Evolutionary conservation across 1,140 invertebrate species (phyloP).

Genomic region (Dryas iulia): DNA sequence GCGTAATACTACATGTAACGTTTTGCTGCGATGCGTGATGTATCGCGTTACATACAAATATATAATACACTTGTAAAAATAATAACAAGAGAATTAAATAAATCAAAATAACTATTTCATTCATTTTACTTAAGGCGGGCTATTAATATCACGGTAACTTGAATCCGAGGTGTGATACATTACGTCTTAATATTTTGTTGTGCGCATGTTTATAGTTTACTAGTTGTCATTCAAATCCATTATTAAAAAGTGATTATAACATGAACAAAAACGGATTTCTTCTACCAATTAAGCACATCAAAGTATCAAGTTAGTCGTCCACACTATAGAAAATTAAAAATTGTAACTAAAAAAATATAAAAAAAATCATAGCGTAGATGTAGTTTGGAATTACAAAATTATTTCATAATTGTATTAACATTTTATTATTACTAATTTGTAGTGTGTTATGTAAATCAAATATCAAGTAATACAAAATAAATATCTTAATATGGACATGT

Average conservation of each 20-base stretch:
- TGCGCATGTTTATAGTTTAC: neutral
- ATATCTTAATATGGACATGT: slow-evolving; percentile 62
- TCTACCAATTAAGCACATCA: slow-evolving; percentile 19
- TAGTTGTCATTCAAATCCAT: neutral
- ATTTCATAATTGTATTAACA: slow-evolving; percentile 62
- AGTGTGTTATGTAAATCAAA: slow-evolving; percentile 63
- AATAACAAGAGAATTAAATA: neutral
- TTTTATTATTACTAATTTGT: slow-evolving; percentile 66
- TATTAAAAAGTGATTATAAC: neutral
- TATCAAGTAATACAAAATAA: slow-evolving; percentile 52
- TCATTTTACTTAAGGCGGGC: neutral
- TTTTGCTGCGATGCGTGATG: no score
- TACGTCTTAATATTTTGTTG: neutral
- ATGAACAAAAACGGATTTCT: slow-evolving; percentile 9
- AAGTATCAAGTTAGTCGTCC: slow-evolving; percentile 38
- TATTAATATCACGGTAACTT: neutral
- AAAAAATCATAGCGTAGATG: slow-evolving; percentile 60
- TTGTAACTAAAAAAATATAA: slow-evolving; percentile 41
- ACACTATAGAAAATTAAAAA: slow-evolving; percentile 43
- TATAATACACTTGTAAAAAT: neutral
- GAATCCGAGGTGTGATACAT: neutral
- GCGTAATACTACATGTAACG: neutral
- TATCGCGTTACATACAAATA: no score
- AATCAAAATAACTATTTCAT: neutral
- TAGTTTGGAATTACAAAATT: slow-evolving; percentile 65